Base-by-base conservation (phyloP, 2,113 vertebrate species). In the Neomonachus schauinslandi region DNA sequence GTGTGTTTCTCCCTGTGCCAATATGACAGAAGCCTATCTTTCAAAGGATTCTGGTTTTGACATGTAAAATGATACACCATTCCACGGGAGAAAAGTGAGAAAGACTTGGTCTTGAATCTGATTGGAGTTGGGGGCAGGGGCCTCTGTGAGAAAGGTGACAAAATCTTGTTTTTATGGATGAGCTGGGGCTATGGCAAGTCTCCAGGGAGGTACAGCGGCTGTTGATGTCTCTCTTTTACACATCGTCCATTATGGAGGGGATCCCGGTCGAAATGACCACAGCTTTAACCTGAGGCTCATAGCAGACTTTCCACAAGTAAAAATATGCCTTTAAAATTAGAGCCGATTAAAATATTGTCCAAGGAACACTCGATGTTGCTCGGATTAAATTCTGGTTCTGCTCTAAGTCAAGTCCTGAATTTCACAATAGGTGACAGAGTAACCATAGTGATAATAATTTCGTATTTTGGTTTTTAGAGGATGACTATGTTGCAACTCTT, bases 361-460 rank as follows among this genome's bases (percentile, higher is more conserved):
- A 33, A 59, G 90, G 69, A 49, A 7, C 0, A 1, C 31, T 42
- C 7, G 0, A 0, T 1, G 0, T 12, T 3, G 13, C 21, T 2
- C 24, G 1, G 42, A 19, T 49, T 63, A 13, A 19, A 4, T 26
- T 39, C 42, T 16, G 26, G 15, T 4, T 72, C 61, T 16, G 71
- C 49, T 76, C 26, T 33, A 0, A 0, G 61, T 14, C 13, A 15
- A 4, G 31, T 31, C 42, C 11, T 12, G 22, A 49, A 31, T 16
- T 59, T 46, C 49, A 3, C 59, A 49, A 1, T 2, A 0, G 2
- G 12, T 31, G 18, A 49, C 2, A 14, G 46, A 57, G 6, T 11
- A 16, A 42, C n/a, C n/a, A 13, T 1, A 15, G 14, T 2, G 49
- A 77, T 3, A 16, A 7, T 2, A 9, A 42, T 4, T 53, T 31